A percentile compares a stretch with the other conserved stretches of the same genome.
phyloP scores from a whole-genome alignment of 1,140 invertebrate genomes.

The Drosophila biarmipes region DNA sequence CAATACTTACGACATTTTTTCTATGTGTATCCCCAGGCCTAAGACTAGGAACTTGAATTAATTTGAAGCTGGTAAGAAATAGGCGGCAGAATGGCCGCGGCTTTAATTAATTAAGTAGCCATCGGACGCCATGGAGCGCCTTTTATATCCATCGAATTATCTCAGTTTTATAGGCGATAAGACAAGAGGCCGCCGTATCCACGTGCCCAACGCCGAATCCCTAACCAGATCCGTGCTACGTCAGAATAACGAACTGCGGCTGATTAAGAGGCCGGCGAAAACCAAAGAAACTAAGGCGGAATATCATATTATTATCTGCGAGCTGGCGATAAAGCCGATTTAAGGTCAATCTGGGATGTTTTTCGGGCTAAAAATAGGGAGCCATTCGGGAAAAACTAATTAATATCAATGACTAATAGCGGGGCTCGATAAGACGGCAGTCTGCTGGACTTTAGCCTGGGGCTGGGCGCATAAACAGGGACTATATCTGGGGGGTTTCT shows the following conservation, averaged over 20 bases:
- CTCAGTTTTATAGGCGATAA: conserved; percentile 22
- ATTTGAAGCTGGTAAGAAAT: conserved; percentile 4
- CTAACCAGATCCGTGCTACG: conserved; percentile 22
- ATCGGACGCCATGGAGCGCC: conserved; percentile 5
- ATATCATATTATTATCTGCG: conserved; percentile 12
- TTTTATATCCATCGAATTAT: conserved; percentile 45
- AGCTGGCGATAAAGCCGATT: conserved; percentile 33
- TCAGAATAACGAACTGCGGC: conserved; percentile 38
- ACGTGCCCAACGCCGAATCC: background rate
- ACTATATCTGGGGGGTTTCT: background rate
- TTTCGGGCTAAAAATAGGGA: conserved; percentile 32
- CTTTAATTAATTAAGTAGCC: conserved; percentile 9
- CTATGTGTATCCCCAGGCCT: conserved; percentile 31
- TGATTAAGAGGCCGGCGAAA: conserved; percentile 51
- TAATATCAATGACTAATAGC: conserved; percentile 33
- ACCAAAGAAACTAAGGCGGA: conserved; percentile 47
- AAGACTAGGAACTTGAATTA: conserved; percentile 22
- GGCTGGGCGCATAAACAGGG: background rate
- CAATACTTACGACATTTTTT: conserved; percentile 62
- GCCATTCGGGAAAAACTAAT: conserved; percentile 16
- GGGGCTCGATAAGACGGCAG: conserved; percentile 10
- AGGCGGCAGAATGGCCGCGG: background rate
- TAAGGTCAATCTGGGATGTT: conserved; percentile 35
- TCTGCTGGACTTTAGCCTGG: conserved; percentile 20
- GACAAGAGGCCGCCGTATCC: conserved; percentile 6